phyloP scores from a whole-genome alignment of 2,888 invertebrate genomes.

The Acanthosoma haemorrhoidale region DNA sequence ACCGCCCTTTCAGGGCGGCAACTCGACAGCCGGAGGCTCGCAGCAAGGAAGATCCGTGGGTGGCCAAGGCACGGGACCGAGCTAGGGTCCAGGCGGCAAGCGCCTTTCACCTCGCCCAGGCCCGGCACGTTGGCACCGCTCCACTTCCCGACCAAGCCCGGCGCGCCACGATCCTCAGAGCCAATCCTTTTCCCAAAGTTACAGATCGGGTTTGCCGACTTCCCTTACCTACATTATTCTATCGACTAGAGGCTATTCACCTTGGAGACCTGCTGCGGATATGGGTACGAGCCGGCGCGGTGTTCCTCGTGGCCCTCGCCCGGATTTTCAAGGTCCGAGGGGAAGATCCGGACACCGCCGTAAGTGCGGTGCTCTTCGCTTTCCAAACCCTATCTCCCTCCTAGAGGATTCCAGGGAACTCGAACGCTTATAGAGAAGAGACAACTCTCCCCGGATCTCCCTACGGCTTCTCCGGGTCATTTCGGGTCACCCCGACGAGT shows the following conservation, averaged over 20 bases:
- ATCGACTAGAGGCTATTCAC: conserved; percentile 63
- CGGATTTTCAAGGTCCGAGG: conserved; percentile 47
- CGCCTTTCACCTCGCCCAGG: conserved; percentile 36
- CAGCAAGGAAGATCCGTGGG: conserved; percentile 45
- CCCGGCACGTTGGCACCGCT: conserved; percentile 38
- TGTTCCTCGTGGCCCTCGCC: conserved; percentile 46
- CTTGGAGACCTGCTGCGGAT: conserved; percentile 73
- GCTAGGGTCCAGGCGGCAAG: conserved; percentile 43
- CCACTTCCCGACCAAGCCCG: conserved; percentile 51
- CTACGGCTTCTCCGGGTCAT: conserved; percentile 55
- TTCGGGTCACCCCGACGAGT: conserved; percentile 51
- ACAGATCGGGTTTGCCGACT: conserved; percentile 63
- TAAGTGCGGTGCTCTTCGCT: conserved; percentile 49
- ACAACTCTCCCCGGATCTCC: conserved; percentile 43
- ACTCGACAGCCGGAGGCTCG: conserved; percentile 39
- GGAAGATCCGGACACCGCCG: conserved; percentile 49
- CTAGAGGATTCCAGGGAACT: conserved; percentile 43
- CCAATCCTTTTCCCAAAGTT: conserved; percentile 67
- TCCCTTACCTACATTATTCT: conserved; percentile 64
- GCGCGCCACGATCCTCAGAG: conserved; percentile 60
- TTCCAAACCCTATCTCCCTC: conserved; percentile 43
- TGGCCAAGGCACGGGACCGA: conserved; percentile 49
- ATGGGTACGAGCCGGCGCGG: conserved; percentile 59
- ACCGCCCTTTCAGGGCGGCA: conserved; percentile 30
- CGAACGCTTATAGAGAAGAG: conserved; percentile 43